phyloP scores from a whole-genome alignment of 53 echinoderm and acorn worm genomes.

The Echinarachnius parma region DNA sequence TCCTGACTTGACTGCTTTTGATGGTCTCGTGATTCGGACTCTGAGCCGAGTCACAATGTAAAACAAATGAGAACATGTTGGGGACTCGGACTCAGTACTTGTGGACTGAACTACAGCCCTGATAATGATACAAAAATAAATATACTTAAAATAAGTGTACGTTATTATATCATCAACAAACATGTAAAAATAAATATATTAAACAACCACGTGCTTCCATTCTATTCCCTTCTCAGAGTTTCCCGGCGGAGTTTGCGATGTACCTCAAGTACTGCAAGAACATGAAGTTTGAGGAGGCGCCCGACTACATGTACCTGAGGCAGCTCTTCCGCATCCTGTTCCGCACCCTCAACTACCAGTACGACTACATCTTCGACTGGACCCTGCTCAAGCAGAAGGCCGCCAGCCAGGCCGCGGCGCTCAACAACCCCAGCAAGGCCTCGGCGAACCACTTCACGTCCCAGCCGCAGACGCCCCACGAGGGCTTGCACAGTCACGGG shows the following conservation, averaged over 20 bases:
- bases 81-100: no score
- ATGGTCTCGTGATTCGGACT: no score
- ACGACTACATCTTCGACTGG: slow-evolving; percentile 99
- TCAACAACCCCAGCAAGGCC: slow-evolving; percentile 36
- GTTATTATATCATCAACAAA: no score
- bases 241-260: slow-evolving; percentile 98
- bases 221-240: slow-evolving; percentile 56
- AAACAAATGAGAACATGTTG: no score
- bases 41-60: no score
- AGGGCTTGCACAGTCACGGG: slow-evolving; percentile 32
- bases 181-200: no score
- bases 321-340: slow-evolving; percentile 99
- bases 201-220: not conserved
- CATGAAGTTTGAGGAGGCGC: slow-evolving; percentile 89
- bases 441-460: slow-evolving; percentile 27
- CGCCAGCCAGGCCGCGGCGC: slow-evolving; percentile 58
- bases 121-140: no score
- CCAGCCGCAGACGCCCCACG: slow-evolving; percentile 32
- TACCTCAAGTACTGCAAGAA: slow-evolving; percentile 95
- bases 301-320: slow-evolving; percentile 97
- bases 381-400: slow-evolving; percentile 98
- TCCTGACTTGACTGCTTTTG: no score
- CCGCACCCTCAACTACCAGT: slow-evolving; percentile 98
- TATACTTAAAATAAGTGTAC: no score
- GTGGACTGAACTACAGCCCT: no score